phyloP scores from a whole-genome alignment of 2,797 vertebrate species.

The Eulemur rubriventer region DNA sequence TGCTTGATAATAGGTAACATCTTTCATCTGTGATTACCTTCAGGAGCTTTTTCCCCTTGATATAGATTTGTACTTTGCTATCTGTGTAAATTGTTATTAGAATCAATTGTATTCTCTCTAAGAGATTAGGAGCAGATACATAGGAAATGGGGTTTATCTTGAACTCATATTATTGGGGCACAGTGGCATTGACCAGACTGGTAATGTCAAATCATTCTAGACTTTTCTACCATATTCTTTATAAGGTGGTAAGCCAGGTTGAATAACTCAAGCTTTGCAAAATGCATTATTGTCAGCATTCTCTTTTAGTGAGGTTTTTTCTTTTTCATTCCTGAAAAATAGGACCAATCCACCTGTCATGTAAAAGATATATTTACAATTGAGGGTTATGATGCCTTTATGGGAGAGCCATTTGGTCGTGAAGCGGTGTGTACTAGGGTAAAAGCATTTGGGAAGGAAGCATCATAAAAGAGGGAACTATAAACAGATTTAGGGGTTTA shows the following conservation, averaged over 20 bases:
- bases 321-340: not conserved
- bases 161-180: constrained; percentile 35
- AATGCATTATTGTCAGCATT: constrained; percentile 5
- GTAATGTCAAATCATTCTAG: constrained; percentile 43
- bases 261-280: constrained; percentile 11
- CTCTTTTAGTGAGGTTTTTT: not conserved
- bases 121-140: constrained; percentile 16
- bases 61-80: constrained; percentile 62
- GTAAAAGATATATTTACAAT: not conserved
- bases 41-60: constrained; percentile 21
- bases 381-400: not conserved
- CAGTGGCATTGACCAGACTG: not conserved
- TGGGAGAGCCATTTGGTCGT: not conserved
- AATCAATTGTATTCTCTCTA: constrained; percentile 64
- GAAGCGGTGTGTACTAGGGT: not conserved
- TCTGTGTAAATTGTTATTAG: constrained; percentile 70
- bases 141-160: constrained; percentile 49
- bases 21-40: constrained; percentile 70
- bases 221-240: constrained; percentile 6
- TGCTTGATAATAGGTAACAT: constrained; percentile 63
- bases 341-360: not conserved
- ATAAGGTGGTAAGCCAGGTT: not conserved
- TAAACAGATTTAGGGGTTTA: not conserved
- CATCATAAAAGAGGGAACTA: too few relatives aligned
- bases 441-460: not conserved